A percentile compares a stretch with the other conserved stretches of the same genome.
These are phyloP conservation scores for Smithornis capensis DNA, from an alignment of 2,113 vertebrate genomes.

Conservation along the genomic window DNA sequence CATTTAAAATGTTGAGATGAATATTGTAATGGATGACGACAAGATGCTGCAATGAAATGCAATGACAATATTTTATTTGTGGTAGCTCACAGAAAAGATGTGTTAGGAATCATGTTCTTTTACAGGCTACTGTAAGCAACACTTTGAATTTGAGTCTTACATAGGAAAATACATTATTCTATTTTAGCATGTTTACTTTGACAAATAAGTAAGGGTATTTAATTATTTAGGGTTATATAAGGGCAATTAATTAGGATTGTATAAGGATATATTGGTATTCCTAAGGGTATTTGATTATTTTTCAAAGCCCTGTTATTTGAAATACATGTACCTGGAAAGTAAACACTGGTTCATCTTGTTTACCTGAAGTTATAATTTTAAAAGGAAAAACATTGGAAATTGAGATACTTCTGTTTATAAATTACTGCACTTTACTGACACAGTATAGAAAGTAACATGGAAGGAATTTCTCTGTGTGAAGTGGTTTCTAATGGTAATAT, in stretches of 20 bases:
- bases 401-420: neutral
- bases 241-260: too few relatives aligned
- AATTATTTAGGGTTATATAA: neutral
- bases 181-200: neutral
- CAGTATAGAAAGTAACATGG: neutral
- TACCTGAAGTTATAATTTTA: neutral
- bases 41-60: slow-evolving; percentile 31
- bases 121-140: neutral
- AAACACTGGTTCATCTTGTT: neutral
- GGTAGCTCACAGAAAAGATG: neutral
- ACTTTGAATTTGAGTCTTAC: neutral
- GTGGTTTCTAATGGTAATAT: neutral
- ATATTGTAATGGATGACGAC: slow-evolving; percentile 34
- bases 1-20: slow-evolving; percentile 20
- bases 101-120: neutral
- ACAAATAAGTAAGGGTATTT: neutral
- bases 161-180: neutral
- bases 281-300: neutral
- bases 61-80: neutral
- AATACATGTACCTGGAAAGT: neutral
- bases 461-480: neutral
- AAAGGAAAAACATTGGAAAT: neutral
- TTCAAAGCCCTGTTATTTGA: neutral
- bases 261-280: too few relatives aligned
- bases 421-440: neutral